A percentile compares a stretch with the other conserved stretches of the same genome.
Evolutionary conservation across 2,113 vertebrate species (phyloP).

Genomic region (Corydoras sp.): DNA sequence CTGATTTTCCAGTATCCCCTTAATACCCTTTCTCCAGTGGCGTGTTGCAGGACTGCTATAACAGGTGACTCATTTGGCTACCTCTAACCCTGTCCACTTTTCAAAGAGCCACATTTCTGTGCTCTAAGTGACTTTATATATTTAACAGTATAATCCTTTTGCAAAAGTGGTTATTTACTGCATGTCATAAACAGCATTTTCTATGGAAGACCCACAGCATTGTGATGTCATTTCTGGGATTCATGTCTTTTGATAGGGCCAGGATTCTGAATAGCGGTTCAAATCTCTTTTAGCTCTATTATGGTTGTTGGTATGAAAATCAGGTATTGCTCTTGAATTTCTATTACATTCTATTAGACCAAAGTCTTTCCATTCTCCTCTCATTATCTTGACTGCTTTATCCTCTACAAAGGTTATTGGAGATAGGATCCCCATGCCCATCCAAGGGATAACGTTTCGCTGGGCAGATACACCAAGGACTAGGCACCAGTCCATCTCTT

Average conservation of each 20-base stretch:
- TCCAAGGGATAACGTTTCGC: too few species aligned
- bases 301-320: background rate
- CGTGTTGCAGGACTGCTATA: conserved; percentile 47
- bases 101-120: conserved; percentile 40
- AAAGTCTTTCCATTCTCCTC: too few species aligned
- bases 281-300: too few species aligned
- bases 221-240: background rate
- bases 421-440: too few species aligned
- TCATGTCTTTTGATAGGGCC: background rate
- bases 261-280: background rate
- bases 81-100: conserved; percentile 5
- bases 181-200: conserved; percentile 5
- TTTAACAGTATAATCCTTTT: background rate
- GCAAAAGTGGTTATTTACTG: conserved; percentile 3
- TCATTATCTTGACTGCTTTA: too few species aligned
- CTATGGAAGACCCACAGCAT: background rate
- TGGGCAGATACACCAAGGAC: too few species aligned
- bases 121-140: conserved; percentile 23
- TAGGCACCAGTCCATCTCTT: too few species aligned
- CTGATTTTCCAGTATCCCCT: conserved; percentile 42
- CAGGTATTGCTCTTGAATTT: too few species aligned
- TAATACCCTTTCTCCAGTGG: conserved; percentile 49
- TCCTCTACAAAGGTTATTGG: too few species aligned
- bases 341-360: too few species aligned
- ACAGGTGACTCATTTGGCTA: conserved; percentile 56